Base-by-base conservation (phyloP, 2,797 vertebrate genomes). In the Diglossa cyanea region DNA sequence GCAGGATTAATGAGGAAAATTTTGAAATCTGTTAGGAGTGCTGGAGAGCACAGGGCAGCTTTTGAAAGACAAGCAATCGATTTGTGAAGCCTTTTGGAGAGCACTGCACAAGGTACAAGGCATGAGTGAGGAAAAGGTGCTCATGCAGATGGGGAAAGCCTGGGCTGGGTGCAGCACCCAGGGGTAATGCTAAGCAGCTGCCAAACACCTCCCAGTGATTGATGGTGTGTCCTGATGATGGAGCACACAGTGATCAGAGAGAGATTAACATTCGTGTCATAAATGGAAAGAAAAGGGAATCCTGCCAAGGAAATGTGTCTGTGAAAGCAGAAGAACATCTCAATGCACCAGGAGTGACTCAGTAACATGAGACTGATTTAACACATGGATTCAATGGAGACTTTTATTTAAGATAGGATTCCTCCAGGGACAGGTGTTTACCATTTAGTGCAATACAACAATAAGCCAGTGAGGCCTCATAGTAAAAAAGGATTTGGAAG, bases 231-330 rank as follows among this genome's bases (percentile, higher is more conserved):
- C 23, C 58, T 93, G 55, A 31, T 84, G 79, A 71, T 40, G 80
- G 39, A 73, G 88, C 54, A 77, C 0, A 11, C 74, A 57, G 53
- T 35, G 11, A 53, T 40, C 61, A 58, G 62, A 84, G 28, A 45
- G 12, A 70, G 71, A 95, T 96, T 89, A 65, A 94, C 93, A 78
- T 66, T 85, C 66, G 91, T 95, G 80, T 88, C 93, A 90, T 19
- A 93, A 90, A 74, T 6, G 9, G 21, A 35, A 71, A 74, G 62
- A 72, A 76, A 78, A 4, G 26, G 75, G 37, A 61, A 80, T 26
- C 47, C 58, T 80, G 61, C 86, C 93, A 79, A 28, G 67, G 33
- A 89, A 88, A 93, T 80, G 10, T 66, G 48, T 57, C 74, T 72
- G 12, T 37, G 45, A 40, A 81, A 88, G 68, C 67, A 90, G 66